Evolutionary conservation across 2,113 vertebrate species (phyloP), one percentile per base, ranked within the genome.

Genomic region (Clarias magur): DNA sequence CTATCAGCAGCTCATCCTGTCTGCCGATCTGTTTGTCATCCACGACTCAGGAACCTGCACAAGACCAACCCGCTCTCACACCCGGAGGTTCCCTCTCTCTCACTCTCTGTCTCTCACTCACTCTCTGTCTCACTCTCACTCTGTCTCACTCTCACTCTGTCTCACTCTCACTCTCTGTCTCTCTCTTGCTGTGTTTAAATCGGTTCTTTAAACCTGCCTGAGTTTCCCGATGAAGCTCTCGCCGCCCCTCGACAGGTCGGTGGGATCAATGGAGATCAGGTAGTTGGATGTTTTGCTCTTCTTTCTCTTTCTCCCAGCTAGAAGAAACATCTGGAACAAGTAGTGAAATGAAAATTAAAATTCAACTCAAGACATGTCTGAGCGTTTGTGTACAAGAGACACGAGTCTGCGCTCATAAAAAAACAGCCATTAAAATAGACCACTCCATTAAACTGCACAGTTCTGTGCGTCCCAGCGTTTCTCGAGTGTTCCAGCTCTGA

Each of bases 231-330:
- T 96, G 94, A 98, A 99, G 93, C 98, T 99, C 93, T 99, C 98
- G 89, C 97, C 98, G 88, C 97, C 98, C 89, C 98, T 96, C 89
- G 98, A 99, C 91, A 99, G 94, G 93, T 99, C 98, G 48, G 98
- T 99, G 76, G 98, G 98, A 93, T 99, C 98, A 90, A 99, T 97
- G 92, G 98, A 99, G 93, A 99, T 99, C 95, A 99, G 98, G 96
- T 99, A 99, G 98, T 99, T 99, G 62, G 98, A 99, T 80, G 98
- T 99, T 96, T 99, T 99, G 92, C 98, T 99, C 96, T 99, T 99
- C 96, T 99, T 99, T 89, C 98, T 95, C 92, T 99, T 99, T 92
- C 98, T 96, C 89, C 97, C 98, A 80, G 98, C 98, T 93, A 99
- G 95, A 88, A 99, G 95, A 94, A 99, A 99, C 88, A 99, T 96